A percentile compares a stretch with the other conserved stretches of the same genome.
Evolutionary conservation across 64 coral and sea anemone genomes (phyloP).

Genomic region (Cladopsammia gracilis): DNA sequence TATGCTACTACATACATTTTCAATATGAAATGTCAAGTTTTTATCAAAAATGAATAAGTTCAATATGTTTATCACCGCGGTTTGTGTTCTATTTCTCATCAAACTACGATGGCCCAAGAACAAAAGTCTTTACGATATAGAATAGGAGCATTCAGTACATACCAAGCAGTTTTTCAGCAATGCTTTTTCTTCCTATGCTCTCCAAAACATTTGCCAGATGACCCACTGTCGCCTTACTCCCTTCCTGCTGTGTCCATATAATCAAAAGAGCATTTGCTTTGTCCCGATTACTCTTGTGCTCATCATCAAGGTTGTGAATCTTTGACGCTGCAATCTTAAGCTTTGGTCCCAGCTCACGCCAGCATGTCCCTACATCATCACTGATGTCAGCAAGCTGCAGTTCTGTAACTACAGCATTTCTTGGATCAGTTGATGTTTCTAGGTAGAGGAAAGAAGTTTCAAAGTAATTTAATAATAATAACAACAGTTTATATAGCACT

Average conservation of each 20-base stretch:
- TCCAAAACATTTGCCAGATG: conserved; percentile 47
- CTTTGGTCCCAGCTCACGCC: conserved; percentile 70
- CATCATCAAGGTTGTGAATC: conserved; percentile 82
- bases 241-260: conserved; percentile 28
- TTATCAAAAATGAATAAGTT: no score
- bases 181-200: conserved; percentile 43
- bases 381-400: conserved; percentile 54
- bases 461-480: no score
- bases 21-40: no score
- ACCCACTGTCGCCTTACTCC: conserved; percentile 23
- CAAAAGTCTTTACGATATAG: not conserved
- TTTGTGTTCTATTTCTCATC: no score
- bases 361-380: conserved; percentile 77
- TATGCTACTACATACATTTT: no score
- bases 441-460: not conserved
- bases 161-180: conserved; percentile 74
- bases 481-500: no score
- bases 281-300: conserved; percentile 39
- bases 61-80: no score
- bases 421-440: not conserved
- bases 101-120: no score
- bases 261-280: conserved; percentile 72
- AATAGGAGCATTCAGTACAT: not conserved
- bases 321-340: conserved; percentile 52
- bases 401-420: conserved; percentile 39